phyloP scores from a whole-genome alignment of 1,140 invertebrate species.

The Scaptomyza pallida region DNA sequence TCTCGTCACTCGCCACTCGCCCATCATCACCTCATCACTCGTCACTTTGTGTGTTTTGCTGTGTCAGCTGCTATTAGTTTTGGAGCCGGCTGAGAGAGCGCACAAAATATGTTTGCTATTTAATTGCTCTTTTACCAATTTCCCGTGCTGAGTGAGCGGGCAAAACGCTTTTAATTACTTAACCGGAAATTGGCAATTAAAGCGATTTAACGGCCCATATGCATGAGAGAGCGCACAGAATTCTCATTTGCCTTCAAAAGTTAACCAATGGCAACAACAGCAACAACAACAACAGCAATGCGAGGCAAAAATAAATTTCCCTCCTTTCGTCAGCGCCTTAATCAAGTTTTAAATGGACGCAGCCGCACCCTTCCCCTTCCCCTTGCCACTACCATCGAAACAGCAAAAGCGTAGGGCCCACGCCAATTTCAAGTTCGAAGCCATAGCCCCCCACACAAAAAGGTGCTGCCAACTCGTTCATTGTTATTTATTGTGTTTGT shows the following conservation, averaged over 20 bases:
- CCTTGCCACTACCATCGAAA: background rate
- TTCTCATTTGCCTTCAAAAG: slow-evolving; percentile 43
- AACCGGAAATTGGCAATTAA: slow-evolving; percentile 82
- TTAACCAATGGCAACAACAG: slow-evolving; percentile 24
- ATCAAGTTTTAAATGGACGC: slow-evolving; percentile 78
- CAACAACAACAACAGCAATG: slow-evolving; percentile 32
- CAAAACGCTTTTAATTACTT: slow-evolving; percentile 81
- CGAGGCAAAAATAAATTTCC: background rate
- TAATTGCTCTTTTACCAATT: slow-evolving; percentile 69
- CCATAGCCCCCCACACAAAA: slow-evolving; percentile 11
- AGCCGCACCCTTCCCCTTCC: background rate
- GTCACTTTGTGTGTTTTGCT: background rate
- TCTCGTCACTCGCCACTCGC: background rate
- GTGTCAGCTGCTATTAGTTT: slow-evolving; percentile 3
- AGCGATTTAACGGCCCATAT: slow-evolving; percentile 78
- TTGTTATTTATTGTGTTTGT: slow-evolving; percentile 82
- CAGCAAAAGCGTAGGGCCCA: slow-evolving; percentile 3
- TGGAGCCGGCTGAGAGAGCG: slow-evolving; percentile 21
- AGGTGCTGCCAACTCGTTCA: slow-evolving; percentile 76
- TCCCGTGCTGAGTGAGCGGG: slow-evolving; percentile 28
- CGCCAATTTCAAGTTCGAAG: slow-evolving; percentile 13
- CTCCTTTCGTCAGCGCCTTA: slow-evolving; percentile 52
- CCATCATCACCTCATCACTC: too few species aligned
- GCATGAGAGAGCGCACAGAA: slow-evolving; percentile 31
- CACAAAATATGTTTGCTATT: slow-evolving; percentile 66